These are phyloP conservation scores for Thymelicus lineola DNA, from an alignment of 2,888 invertebrate species.

Conservation along the genomic window DNA sequence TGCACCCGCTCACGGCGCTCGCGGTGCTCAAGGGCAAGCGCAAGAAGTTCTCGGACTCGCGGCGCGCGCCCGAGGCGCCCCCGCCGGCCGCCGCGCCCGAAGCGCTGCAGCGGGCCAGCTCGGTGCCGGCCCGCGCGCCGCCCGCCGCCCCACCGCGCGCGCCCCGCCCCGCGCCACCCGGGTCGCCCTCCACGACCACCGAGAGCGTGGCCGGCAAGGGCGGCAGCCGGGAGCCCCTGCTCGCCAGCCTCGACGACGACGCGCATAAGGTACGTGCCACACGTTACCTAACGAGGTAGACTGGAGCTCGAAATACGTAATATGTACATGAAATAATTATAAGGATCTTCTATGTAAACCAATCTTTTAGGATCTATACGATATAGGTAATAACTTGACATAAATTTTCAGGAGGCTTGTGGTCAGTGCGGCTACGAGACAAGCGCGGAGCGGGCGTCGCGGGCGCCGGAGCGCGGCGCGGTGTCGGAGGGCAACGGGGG, in stretches of 20 bases:
- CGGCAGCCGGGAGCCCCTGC: conserved; percentile 87
- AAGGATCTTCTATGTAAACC: too few relatives aligned
- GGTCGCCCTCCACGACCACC: conserved; percentile 45
- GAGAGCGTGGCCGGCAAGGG: conserved; percentile 50
- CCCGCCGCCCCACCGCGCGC: conserved; percentile 64
- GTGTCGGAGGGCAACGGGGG: conserved; percentile 37
- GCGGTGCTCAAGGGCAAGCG: conserved; percentile 92
- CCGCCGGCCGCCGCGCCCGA: conserved; percentile 52
- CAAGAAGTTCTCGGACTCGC: conserved; percentile 93
- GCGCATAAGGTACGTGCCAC: conserved; percentile 64
- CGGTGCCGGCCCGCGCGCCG: conserved; percentile 72
- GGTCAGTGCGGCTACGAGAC: conserved; percentile 46
- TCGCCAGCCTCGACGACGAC: conserved; percentile 84
- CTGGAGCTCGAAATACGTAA: too few relatives aligned
- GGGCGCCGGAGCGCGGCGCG: conserved; percentile 30
- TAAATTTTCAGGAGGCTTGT: conserved; percentile 42
- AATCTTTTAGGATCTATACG: too few relatives aligned
- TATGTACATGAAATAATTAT: too few relatives aligned
- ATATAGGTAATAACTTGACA: background rate
- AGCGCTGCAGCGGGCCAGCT: conserved; percentile 61
- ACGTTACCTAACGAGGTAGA: too few relatives aligned
- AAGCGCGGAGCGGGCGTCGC: conserved; percentile 37
- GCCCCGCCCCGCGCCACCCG: conserved; percentile 52
- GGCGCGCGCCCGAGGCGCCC: conserved; percentile 76
- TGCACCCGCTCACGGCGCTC: conserved; percentile 85